Evolutionary conservation across 2,113 vertebrate species (phyloP).

Genomic region (Oceanodroma tethys): DNA sequence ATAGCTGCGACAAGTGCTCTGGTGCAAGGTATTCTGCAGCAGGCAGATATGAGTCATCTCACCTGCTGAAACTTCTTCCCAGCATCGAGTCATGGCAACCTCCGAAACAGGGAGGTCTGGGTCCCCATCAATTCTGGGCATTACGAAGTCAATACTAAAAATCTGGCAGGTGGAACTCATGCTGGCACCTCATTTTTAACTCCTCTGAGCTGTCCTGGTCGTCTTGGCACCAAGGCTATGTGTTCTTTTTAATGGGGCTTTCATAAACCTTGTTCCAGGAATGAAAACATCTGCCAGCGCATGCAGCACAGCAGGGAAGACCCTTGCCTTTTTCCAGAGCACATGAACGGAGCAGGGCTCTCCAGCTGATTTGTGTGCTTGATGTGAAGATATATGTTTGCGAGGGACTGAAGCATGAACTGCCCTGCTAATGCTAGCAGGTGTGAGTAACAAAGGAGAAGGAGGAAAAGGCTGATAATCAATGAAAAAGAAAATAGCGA

Average conservation of each 20-base stretch:
- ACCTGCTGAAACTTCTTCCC: not conserved
- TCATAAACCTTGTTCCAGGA: not conserved
- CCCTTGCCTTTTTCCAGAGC: not conserved
- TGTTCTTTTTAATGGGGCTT: not conserved
- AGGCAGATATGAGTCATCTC: not conserved
- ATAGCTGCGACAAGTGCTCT: accelerated
- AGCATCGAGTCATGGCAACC: not conserved
- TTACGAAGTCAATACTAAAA: not conserved
- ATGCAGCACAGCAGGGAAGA: not conserved
- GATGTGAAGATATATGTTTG: not conserved
- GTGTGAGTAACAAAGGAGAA: constrained; percentile 25
- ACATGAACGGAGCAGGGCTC: not conserved
- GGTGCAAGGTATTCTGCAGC: not conserved
- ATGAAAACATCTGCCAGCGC: not conserved
- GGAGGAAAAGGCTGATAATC: constrained; percentile 44
- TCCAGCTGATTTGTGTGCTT: not conserved
- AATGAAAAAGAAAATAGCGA: constrained; percentile 9
- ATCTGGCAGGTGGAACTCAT: not conserved
- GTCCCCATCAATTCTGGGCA: not conserved
- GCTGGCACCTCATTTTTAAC: constrained; percentile 4
- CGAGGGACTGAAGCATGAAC: not conserved
- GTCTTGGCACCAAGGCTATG: not conserved
- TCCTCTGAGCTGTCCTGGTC: not conserved
- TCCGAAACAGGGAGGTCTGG: not conserved
- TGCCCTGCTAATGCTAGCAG: not conserved